Base-by-base conservation (phyloP, 2,797 vertebrate genomes). In the Argyrosomus regius region DNA sequence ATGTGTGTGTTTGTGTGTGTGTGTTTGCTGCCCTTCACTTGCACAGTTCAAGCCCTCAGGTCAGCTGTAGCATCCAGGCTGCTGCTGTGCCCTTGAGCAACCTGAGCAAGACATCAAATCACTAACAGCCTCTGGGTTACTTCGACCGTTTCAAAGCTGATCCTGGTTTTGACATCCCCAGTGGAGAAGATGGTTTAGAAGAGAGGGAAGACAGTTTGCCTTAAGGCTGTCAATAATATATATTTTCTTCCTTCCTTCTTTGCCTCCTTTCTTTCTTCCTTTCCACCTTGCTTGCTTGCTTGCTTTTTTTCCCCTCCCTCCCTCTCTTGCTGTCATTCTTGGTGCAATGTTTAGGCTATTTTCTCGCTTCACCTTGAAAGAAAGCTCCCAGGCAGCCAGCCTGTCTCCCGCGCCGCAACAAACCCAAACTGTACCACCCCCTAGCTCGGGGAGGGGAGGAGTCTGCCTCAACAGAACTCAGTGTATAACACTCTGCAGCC, bases 401-500 rank as follows among this genome's bases (percentile, higher is more conserved):
- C 77, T 78, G 88, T 86, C 89, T 88, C 84, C 86, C 88, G 87
- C 91, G 75, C 75, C 66, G 78, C 71, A 87, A 86, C 88, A 87
- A 82, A 83, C 77, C 84, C 48, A 75, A 24, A 24, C 65, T 24
- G 58, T 75, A 26, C 79, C 57, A 50, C 66, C 11, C 18, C 31
- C 41, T 62, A 61, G 91, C 73, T 82, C 9, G 52, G 12, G 52
- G 16, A 94, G 93, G 96, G 96, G 97, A 93, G 96, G 96, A 94
- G 92, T 86, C 89, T 90, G 14, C 48, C 84, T 54, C 82, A 78
- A 83, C 82, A 79, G 81, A 85, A 82, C 86, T 68, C 81, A 89
- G 91, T 94, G 95, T 96, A 97, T 96, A 97, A 97, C 95, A 96
- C 92, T 93, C 91, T 89, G 90, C 92, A 93, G 94, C 95, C 94